Evolutionary conservation across 2,888 invertebrate genomes (phyloP), one percentile per base, ranked within the genome.

Genomic region (Melieria picta): DNA sequence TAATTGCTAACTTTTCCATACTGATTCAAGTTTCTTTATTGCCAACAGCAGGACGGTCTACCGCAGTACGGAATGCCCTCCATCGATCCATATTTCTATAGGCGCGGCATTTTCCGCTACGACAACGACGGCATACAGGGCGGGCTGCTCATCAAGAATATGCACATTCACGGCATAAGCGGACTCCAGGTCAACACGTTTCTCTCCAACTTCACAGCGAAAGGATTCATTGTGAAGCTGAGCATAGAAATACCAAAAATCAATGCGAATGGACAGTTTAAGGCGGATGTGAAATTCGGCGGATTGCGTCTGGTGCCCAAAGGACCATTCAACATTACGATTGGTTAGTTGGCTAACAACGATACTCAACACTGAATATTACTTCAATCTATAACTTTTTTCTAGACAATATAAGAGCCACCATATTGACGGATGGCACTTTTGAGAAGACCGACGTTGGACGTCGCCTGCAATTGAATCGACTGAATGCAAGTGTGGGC

Each of bases 221-320:
- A 90, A 71, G 87, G 87, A 52, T 90, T 92, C 74, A 88, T 89
- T 62, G 81, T 92, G 61, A 91, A 92, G 83, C 78, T 92, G 47
- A 91, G 92, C 76, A 80, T 90, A 72, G 88, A 88, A 48, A 83
- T 90, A 60, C 91, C 91, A 0, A 87, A 87, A 76, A 82, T 91
- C 3, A 83, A 87, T 60, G 86, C 91, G 2, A 89, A 88, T 52
- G 91, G 92, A 4, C 86, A 89, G 45, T 92, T 91, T 82, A 88
- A 89, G 78, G 91, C 90, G 4, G 89, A 91, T 75, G 92, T 92
- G 7, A 87, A 89, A 68, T 88, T 92, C 75, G 91, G 91, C 64
- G 87, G 89, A 4, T 86, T 92, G 77, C 89, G 89, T 71, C 81
- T 93, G 74, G 89, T 89, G 75, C 91, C 92, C 56, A 88, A 88